These are phyloP conservation scores for Autographa pulchrina DNA, from an alignment of 2,888 invertebrate species.

Conservation along the genomic window DNA sequence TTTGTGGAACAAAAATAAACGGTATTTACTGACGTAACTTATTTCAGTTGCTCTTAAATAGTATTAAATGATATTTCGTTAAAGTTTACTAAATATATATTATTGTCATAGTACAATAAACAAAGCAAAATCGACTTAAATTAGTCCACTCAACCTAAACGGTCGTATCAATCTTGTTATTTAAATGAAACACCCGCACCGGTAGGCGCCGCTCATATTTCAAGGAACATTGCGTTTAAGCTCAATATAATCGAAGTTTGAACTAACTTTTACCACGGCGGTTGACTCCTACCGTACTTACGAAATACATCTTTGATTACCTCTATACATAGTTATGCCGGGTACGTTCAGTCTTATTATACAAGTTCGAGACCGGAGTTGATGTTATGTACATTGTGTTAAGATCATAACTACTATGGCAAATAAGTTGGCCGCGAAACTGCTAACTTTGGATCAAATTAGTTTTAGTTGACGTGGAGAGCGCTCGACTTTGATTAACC, in stretches of 20 bases:
- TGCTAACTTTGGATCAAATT: conserved; percentile 84
- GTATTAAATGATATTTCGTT: conserved; percentile 6
- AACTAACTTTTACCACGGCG: conserved; percentile 74
- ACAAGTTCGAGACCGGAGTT: conserved; percentile 60
- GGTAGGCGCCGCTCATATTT: conserved; percentile 76
- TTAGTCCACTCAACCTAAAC: conserved; percentile 59
- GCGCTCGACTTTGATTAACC: conserved; percentile 81
- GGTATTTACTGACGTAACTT: conserved; percentile 3
- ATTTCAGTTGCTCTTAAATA: background rate
- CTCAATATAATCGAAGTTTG: conserved; percentile 79
- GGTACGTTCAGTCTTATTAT: conserved; percentile 65
- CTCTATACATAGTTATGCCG: conserved; percentile 55
- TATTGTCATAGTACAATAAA: conserved; percentile 22
- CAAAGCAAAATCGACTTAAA: conserved; percentile 48
- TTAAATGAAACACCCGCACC: conserved; percentile 67
- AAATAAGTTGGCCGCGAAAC: conserved; percentile 78
- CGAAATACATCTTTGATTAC: conserved; percentile 62
- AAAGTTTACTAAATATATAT: conserved; percentile 8
- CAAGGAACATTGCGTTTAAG: conserved; percentile 78
- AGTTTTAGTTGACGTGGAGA: conserved; percentile 79
- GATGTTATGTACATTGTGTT: conserved; percentile 80
- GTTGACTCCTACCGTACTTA: conserved; percentile 71
- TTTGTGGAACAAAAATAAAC: conserved; percentile 12
- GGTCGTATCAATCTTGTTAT: conserved; percentile 68
- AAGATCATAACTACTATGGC: conserved; percentile 79